Evolutionary conservation across 2,888 invertebrate genomes (phyloP).

Genomic region (Teleiodes luculella): DNA sequence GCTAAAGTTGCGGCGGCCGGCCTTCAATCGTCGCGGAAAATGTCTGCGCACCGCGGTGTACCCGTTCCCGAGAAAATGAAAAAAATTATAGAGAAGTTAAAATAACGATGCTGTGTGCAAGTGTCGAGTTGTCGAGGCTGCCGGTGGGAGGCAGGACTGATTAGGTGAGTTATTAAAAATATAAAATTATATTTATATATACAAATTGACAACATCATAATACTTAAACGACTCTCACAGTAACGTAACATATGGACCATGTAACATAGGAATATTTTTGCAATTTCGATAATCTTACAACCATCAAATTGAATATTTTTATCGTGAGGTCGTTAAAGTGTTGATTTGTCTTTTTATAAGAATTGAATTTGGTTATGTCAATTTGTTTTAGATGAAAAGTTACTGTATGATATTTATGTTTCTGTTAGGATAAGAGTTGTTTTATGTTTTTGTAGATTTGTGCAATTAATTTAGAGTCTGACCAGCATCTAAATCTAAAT

Average conservation of each 20-base stretch:
- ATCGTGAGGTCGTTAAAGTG: constrained; percentile 35
- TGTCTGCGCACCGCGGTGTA: constrained; percentile 51
- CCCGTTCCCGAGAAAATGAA: constrained; percentile 64
- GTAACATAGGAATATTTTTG: constrained; percentile 70
- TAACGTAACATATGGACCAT: constrained; percentile 68
- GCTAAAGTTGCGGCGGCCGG: constrained; percentile 24
- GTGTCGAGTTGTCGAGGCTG: not conserved
- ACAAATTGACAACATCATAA: no score
- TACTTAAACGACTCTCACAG: constrained; percentile 60
- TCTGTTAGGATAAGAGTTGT: constrained; percentile 23
- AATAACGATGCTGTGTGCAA: not conserved
- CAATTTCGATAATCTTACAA: constrained; percentile 43
- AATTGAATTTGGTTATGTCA: constrained; percentile 60
- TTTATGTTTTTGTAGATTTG: constrained; percentile 33
- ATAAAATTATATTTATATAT: constrained; percentile 50
- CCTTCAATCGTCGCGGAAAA: constrained; percentile 33
- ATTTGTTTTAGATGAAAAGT: constrained; percentile 60
- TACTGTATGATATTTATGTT: constrained; percentile 23
- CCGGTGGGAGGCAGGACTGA: constrained; percentile 34
- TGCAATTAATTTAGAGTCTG: constrained; percentile 23
- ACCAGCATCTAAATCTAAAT: not conserved
- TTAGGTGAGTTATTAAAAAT: constrained; percentile 37
- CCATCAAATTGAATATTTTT: constrained; percentile 41
- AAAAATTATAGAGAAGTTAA: constrained; percentile 45
- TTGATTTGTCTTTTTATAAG: constrained; percentile 51